phyloP scores from a whole-genome alignment of 2,113 vertebrate genomes.

The Grammomys dolichurus region DNA sequence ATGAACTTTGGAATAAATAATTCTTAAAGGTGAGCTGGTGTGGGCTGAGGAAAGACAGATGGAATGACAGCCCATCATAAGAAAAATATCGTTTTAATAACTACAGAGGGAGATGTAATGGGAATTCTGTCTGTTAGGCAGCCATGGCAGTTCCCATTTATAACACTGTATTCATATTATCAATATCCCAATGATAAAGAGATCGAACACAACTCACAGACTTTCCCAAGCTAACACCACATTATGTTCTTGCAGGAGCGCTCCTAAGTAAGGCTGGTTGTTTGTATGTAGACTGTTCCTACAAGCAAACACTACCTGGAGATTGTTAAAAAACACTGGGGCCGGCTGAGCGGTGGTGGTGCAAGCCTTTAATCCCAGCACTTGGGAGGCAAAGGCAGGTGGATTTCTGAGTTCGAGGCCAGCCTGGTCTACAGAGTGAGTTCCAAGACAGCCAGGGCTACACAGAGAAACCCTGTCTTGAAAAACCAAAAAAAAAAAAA shows the following conservation, averaged over 20 bases:
- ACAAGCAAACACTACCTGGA: not conserved
- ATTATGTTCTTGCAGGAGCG: not conserved
- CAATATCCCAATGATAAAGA: not conserved
- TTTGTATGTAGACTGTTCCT: not conserved
- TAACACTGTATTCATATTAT: not conserved
- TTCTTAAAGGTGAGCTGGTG: not conserved
- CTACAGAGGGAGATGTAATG: not conserved
- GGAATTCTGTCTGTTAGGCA: slow-evolving; percentile 22
- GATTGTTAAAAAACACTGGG: not conserved
- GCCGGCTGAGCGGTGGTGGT: no score
- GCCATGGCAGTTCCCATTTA: not conserved
- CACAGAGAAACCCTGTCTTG: no score
- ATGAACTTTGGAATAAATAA: slow-evolving; percentile 43
- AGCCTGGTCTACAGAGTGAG: no score
- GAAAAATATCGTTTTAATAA: not conserved
- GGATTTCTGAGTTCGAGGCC: no score
- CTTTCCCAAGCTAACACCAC: not conserved
- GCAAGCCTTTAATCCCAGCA: no score
- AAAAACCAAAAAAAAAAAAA: no score
- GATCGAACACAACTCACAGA: not conserved
- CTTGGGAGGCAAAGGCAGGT: no score
- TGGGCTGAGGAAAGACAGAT: not conserved
- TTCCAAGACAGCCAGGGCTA: no score
- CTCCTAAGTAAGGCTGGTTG: not conserved
- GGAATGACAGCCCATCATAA: not conserved